Evolutionary conservation across 1,140 invertebrate species (phyloP).

Genomic region (Oppia nitens): DNA sequence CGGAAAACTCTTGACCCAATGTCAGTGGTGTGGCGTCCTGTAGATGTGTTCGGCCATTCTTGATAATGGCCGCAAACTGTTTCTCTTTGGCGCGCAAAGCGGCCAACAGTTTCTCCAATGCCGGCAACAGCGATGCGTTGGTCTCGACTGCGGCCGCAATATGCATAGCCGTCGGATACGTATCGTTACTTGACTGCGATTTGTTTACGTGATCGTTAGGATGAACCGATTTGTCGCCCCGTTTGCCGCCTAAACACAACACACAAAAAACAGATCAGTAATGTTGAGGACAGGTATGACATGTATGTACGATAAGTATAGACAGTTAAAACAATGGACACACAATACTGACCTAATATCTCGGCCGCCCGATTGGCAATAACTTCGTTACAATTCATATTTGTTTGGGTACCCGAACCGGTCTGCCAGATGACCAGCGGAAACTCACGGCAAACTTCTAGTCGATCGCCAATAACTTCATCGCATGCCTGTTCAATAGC

Average conservation of each 20-base stretch:
- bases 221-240: constrained; percentile 87
- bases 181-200: constrained; percentile 85
- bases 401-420: constrained; percentile 94
- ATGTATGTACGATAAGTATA: too few species aligned
- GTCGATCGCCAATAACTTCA: constrained; percentile 57
- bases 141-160: constrained; percentile 87
- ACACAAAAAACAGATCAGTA: background rate
- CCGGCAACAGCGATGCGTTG: constrained; percentile 57
- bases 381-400: constrained; percentile 98
- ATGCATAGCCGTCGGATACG: constrained; percentile 98
- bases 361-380: constrained; percentile 84
- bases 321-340: too few species aligned
- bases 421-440: constrained; percentile 97
- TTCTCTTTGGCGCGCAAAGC: constrained; percentile 57
- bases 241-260: constrained; percentile 47
- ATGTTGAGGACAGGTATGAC: background rate
- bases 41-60: constrained; percentile 66
- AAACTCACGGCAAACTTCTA: constrained; percentile 83
- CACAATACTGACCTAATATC: too few species aligned
- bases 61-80: constrained; percentile 79
- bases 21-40: constrained; percentile 93
- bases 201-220: constrained; percentile 99
- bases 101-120: constrained; percentile 51
- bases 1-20: constrained; percentile 95
- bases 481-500: constrained; percentile 82